These are phyloP conservation scores for Jordanella pulchra DNA, from an alignment of 2,797 vertebrate species.

Conservation along the genomic window DNA sequence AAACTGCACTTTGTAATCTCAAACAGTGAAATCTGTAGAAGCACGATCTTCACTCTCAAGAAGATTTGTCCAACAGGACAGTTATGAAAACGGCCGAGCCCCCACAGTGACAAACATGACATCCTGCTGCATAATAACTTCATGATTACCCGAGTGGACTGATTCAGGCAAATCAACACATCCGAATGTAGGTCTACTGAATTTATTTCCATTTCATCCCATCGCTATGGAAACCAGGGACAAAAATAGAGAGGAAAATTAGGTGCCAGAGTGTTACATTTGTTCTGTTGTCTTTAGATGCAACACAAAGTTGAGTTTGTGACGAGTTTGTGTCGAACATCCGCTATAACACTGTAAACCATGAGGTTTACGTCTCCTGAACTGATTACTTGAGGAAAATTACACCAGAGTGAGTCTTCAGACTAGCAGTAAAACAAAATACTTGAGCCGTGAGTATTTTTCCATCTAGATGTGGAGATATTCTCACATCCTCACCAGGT, in stretches of 20 bases:
- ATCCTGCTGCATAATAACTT: constrained; percentile 40
- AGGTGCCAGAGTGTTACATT: constrained; percentile 30
- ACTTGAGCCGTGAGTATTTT: not conserved
- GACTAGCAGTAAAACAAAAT: not conserved
- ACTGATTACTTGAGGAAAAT: not conserved
- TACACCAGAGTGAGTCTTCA: too few relatives aligned
- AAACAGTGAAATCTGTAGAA: not conserved
- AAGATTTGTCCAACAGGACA: constrained; percentile 34
- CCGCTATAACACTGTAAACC: not conserved
- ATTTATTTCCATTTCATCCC: constrained; percentile 57
- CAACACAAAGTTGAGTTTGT: constrained; percentile 34
- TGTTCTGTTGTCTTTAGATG: constrained; percentile 18
- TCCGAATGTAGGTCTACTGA: constrained; percentile 60
- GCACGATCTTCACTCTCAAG: constrained; percentile 7
- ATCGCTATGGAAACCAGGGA: constrained; percentile 73
- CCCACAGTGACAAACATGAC: constrained; percentile 11
- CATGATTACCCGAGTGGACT: constrained; percentile 58
- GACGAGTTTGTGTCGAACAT: constrained; percentile 2
- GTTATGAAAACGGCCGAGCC: constrained; percentile 29
- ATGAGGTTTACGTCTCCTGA: not conserved
- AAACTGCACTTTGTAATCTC: constrained; percentile 13
- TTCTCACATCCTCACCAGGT: not conserved
- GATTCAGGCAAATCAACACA: constrained; percentile 54
- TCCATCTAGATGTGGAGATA: not conserved
- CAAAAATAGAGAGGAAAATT: constrained; percentile 58